Evolutionary conservation across 2,888 invertebrate species (phyloP).

Genomic region (Eucera pruinosa): DNA sequence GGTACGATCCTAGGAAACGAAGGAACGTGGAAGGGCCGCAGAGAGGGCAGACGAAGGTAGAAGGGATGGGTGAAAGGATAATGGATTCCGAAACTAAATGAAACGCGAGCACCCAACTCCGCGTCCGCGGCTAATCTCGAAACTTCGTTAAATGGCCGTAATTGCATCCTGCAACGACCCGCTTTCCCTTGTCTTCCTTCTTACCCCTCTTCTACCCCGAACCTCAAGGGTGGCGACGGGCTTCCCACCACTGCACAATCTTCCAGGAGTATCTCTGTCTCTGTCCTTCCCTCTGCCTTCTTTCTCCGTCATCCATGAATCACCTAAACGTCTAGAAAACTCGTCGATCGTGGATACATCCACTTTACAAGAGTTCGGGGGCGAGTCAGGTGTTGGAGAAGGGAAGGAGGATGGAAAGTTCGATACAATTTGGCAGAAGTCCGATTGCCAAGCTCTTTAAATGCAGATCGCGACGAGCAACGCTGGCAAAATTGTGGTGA

Average conservation of each 20-base stretch:
- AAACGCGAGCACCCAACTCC: conserved; percentile 74
- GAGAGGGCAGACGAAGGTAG: neutral
- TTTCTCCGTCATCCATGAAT: conserved; percentile 26
- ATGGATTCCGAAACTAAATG: conserved; percentile 82
- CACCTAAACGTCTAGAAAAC: conserved; percentile 54
- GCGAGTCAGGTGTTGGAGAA: no score
- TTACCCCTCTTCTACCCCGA: neutral
- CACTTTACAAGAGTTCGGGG: conserved; percentile 48
- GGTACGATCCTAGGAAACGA: neutral
- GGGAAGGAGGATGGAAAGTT: conserved; percentile 36
- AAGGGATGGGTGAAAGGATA: conserved; percentile 71
- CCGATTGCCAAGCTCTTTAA: conserved; percentile 61
- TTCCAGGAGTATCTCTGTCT: conserved; percentile 13
- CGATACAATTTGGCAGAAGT: conserved; percentile 67
- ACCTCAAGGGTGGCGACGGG: neutral
- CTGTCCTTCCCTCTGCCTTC: neutral
- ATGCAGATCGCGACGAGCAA: conserved; percentile 51
- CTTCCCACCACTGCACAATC: conserved; percentile 28
- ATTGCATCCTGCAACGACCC: conserved; percentile 77
- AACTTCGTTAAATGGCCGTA: conserved; percentile 82
- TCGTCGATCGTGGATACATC: conserved; percentile 52
- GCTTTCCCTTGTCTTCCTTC: conserved; percentile 59
- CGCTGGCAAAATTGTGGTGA: neutral
- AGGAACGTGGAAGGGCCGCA: no score
- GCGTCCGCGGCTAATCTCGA: conserved; percentile 80